These are phyloP conservation scores for Ormyrus nitidulus DNA, from an alignment of 2,888 invertebrate species.

Conservation along the genomic window DNA sequence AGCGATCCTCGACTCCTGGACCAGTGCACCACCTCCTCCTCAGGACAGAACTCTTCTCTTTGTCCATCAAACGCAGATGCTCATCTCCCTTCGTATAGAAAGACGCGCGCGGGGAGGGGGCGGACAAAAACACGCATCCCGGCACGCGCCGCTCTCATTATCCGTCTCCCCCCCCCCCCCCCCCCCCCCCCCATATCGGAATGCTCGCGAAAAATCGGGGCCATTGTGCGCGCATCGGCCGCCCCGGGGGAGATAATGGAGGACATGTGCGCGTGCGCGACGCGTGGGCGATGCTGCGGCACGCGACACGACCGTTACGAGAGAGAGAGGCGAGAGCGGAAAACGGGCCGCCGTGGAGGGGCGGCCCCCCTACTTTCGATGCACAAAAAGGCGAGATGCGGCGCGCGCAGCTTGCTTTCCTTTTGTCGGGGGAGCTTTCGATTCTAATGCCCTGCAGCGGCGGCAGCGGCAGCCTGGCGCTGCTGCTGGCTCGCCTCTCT, in stretches of 20 bases:
- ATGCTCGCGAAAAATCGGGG: slow-evolving; percentile 18
- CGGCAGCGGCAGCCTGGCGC: neutral
- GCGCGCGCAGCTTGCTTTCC: slow-evolving; percentile 49
- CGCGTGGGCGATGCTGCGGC: slow-evolving; percentile 75
- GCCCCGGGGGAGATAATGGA: slow-evolving; percentile 13
- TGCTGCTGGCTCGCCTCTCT: neutral
- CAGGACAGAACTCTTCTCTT: too few species aligned
- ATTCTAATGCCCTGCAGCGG: slow-evolving; percentile 33
- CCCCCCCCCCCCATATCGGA: neutral
- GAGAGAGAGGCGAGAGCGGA: slow-evolving; percentile 34
- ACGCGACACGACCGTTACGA: slow-evolving; percentile 75
- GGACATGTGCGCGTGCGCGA: slow-evolving; percentile 60
- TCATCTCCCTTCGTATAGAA: too few species aligned
- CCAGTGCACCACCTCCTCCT: too few species aligned
- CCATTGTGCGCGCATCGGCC: slow-evolving; percentile 51
- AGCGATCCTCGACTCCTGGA: too few species aligned
- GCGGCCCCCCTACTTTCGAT: slow-evolving; percentile 19
- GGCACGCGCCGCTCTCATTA: slow-evolving; percentile 36
- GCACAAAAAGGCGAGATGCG: slow-evolving; percentile 31
- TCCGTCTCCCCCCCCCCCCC: neutral
- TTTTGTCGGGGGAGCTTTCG: slow-evolving; percentile 41
- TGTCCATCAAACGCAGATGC: too few species aligned
- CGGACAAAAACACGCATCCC: neutral
- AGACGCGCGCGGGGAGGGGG: slow-evolving; percentile 13
- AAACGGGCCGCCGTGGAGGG: neutral